Conservation (phyloP, 2,797 vertebrate species). For the Molossus molossus region DNA sequence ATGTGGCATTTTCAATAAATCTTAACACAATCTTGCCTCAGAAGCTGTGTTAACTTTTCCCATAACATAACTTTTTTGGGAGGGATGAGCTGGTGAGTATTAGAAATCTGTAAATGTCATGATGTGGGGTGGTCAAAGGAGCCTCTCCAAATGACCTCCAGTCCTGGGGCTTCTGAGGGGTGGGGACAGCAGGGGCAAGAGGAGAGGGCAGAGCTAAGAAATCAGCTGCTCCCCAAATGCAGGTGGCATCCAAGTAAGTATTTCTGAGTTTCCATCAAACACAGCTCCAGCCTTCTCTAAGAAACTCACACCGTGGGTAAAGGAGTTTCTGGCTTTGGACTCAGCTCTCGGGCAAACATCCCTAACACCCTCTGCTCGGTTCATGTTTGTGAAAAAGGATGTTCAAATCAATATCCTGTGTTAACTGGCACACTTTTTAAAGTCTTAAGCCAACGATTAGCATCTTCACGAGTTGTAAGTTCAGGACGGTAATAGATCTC, state of each 20-base stretch:
- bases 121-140: neutral
- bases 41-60: neutral
- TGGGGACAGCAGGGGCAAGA: neutral
- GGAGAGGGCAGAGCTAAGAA: neutral
- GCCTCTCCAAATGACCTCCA: neutral
- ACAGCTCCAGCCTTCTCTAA: slow-evolving; percentile 49
- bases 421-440: slow-evolving; percentile 63
- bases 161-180: neutral
- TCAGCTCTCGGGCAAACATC: slow-evolving; percentile 35
- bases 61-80: neutral
- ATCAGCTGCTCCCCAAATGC: neutral
- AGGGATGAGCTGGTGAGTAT: neutral
- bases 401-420: slow-evolving; percentile 70
- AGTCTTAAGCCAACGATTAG: neutral
- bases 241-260: neutral
- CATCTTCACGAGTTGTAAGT: neutral
- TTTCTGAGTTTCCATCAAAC: neutral
- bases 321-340: slow-evolving; percentile 54
- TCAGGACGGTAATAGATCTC: neutral
- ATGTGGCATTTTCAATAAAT: slow-evolving; percentile 2
- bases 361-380: neutral
- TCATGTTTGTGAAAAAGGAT: slow-evolving; percentile 65
- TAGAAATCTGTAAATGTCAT: neutral
- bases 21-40: neutral
- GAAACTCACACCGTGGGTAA: slow-evolving; percentile 69